Evolutionary conservation across 2,888 invertebrate genomes (phyloP).

Genomic region (Horisme vitalbata): DNA sequence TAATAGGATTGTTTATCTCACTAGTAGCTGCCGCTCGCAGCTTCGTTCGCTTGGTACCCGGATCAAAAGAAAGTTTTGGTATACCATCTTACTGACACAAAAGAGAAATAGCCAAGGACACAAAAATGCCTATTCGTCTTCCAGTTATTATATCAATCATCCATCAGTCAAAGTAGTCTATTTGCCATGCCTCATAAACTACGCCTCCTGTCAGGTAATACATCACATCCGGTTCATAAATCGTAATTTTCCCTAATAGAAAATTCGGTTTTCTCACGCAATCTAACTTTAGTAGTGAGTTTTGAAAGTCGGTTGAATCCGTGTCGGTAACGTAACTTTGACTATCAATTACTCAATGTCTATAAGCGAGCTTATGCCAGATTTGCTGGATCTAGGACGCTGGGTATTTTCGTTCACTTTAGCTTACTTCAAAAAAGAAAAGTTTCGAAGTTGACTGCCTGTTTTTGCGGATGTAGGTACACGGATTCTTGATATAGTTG

Average conservation of each 20-base stretch:
- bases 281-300: constrained; percentile 15
- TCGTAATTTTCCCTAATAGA: constrained; percentile 11
- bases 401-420: constrained; percentile 18
- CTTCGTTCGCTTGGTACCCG: too few species aligned
- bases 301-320: constrained; percentile 18
- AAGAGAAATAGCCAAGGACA: too few species aligned
- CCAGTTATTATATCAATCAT: not conserved
- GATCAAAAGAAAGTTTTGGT: too few species aligned
- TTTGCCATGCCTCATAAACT: constrained; percentile 1
- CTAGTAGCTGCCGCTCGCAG: too few species aligned
- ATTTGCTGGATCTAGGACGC: constrained; percentile 15
- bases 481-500: too few species aligned
- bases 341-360: constrained; percentile 40
- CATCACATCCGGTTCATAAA: constrained; percentile 11
- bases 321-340: constrained; percentile 18
- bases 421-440: too few species aligned
- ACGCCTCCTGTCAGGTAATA: constrained; percentile 3
- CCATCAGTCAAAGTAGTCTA: not conserved
- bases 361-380: constrained; percentile 12
- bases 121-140: too few species aligned
- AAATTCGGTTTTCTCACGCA: constrained; percentile 12
- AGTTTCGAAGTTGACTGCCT: too few species aligned
- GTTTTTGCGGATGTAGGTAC: too few species aligned
- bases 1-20: too few species aligned
- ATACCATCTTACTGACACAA: too few species aligned